A percentile compares a stretch with the other conserved stretches of the same genome.
phyloP scores from a whole-genome alignment of 2,888 invertebrate species.

The Callinectes sapidus region DNA sequence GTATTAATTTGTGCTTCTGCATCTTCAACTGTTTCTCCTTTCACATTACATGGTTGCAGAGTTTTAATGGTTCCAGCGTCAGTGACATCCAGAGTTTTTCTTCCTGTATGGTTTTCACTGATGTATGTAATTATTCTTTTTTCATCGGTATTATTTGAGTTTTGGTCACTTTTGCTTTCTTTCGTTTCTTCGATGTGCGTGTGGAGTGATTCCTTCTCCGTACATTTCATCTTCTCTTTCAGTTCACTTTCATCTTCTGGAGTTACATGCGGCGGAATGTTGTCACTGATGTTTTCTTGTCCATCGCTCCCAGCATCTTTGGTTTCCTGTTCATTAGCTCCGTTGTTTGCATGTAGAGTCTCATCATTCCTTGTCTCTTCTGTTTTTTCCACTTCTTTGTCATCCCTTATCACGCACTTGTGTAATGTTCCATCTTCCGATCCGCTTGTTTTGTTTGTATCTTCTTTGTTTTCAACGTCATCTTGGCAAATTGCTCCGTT shows the following conservation, averaged over 20 bases:
- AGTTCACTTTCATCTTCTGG: not conserved
- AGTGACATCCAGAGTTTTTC: not conserved
- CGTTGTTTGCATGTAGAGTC: not conserved
- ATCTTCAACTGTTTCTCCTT: not conserved
- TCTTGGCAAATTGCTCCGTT: not conserved
- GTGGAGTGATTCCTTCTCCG: not conserved
- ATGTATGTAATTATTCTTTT: not conserved
- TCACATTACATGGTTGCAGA: not conserved
- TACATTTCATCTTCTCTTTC: not conserved
- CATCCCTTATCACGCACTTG: not conserved
- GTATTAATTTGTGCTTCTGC: not conserved
- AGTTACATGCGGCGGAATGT: not conserved
- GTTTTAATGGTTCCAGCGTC: not conserved
- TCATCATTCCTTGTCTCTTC: not conserved
- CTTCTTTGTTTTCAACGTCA: constrained; percentile 4
- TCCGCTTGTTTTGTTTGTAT: constrained; percentile 8
- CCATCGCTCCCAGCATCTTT: not conserved
- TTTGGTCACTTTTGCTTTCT: not conserved
- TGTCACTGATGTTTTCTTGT: not conserved
- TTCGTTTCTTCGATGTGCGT: not conserved
- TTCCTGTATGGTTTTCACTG: not conserved
- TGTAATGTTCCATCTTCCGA: not conserved
- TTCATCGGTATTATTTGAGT: not conserved
- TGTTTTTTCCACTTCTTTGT: not conserved
- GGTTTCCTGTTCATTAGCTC: not conserved